Evolutionary conservation across 2,113 vertebrate species (phyloP), one percentile per base, ranked within the genome.

Genomic region (Xenus cinereus): DNA sequence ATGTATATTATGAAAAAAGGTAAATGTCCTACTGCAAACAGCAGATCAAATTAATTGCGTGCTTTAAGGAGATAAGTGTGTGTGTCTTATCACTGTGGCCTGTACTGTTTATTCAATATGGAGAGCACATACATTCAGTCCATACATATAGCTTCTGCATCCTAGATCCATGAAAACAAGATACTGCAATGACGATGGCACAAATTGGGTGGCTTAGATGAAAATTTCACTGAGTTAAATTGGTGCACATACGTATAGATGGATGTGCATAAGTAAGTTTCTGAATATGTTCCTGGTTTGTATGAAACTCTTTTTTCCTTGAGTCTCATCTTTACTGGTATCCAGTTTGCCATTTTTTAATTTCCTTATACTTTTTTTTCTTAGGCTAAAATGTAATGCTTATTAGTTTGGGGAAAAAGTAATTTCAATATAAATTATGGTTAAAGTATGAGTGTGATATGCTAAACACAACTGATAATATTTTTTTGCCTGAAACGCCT

Each of bases 391-490:
- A 84, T 63, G 14, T 56, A 87, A 90, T 90, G 45, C 54, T 84
- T 97, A 91, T 97, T 96, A 92, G 35, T 46, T 84, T 69, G 33
- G 27, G 21, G 33, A 68, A 96, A 88, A 92, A 89, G 63, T 57
- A 48, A 90, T 95, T 91, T 80, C 18, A 74, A 7, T 69, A 77
- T 66, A 72, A 95, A 89, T 95, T 93, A 89, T 90, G 79, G 46
- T 90, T 79, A 89, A 97, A 94, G 13, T 81, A 50, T 82, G 77
- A 95, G 82, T 87, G 35, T 74, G 41, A 66, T 93, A 90, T 92
- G 81, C 92, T 93, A 94, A 97, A 93, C 50, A 69, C 28, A 90
- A 35, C 75, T 94, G 75, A 95, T 96, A 94, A 71, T 6, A n/a
- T 81, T 92, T 67, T 67, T 74, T 72, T 88, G 59, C 72, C 48